Evolutionary conservation across 2,888 invertebrate species (phyloP).

Genomic region (Agonopterix arenella): DNA sequence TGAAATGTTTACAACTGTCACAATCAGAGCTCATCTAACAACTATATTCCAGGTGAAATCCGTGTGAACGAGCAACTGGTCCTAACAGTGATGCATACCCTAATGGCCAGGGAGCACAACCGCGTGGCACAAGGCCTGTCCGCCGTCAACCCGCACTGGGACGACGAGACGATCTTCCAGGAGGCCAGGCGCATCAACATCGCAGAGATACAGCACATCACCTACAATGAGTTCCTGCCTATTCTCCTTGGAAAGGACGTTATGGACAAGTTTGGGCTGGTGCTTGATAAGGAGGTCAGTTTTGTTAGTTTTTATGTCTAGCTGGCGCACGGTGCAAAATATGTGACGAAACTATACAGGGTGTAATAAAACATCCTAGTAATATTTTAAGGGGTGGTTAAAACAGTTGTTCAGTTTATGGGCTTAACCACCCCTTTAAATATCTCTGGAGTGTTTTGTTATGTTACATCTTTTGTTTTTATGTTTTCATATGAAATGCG

Average conservation of each 20-base stretch:
- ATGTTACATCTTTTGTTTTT: no score
- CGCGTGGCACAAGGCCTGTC: conserved; percentile 85
- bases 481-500: no score
- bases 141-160: conserved; percentile 93
- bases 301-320: no score
- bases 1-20: no score
- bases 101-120: conserved; percentile 95
- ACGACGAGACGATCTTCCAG: conserved; percentile 94
- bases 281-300: conserved; percentile 86
- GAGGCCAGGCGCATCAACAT: conserved; percentile 90
- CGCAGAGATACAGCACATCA: conserved; percentile 92
- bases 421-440: no score
- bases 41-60: conserved; percentile 93
- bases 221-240: conserved; percentile 93
- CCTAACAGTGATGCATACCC: conserved; percentile 92
- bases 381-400: no score
- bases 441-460: no score
- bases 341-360: no score
- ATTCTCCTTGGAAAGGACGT: conserved; percentile 92
- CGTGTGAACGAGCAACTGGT: conserved; percentile 95
- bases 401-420: no score
- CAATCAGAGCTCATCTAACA: no score
- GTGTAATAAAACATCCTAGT: no score
- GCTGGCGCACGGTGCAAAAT: no score
- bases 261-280: conserved; percentile 92